A percentile compares a stretch with the other conserved stretches of the same genome.
Evolutionary conservation across 2,113 vertebrate genomes (phyloP).

Genomic region (Apaloderma vittatum): DNA sequence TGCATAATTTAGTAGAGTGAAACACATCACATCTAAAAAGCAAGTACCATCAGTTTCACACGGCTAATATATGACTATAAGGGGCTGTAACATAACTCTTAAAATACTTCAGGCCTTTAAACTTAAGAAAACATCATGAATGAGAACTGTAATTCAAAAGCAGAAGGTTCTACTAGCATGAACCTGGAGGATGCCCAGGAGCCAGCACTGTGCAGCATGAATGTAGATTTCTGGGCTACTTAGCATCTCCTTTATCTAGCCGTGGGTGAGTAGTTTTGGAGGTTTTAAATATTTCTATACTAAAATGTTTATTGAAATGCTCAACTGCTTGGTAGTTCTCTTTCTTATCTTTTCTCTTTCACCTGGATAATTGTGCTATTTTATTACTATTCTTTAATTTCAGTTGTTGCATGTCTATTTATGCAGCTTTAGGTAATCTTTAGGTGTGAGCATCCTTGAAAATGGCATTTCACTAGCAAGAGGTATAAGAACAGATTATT

Average conservation of each 20-base stretch:
- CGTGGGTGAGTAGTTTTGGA: neutral
- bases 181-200: neutral
- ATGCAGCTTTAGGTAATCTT: neutral
- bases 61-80: neutral
- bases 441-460: neutral
- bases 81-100: neutral
- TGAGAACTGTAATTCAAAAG: neutral
- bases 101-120: neutral
- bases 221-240: neutral
- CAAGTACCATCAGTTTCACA: neutral
- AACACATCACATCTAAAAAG: neutral
- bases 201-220: neutral
- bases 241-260: neutral
- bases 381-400: constrained; percentile 2
- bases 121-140: neutral
- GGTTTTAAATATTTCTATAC: neutral
- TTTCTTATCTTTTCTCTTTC: neutral
- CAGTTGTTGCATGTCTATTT: neutral
- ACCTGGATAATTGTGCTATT: neutral
- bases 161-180: neutral
- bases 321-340: neutral
- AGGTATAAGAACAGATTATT: neutral
- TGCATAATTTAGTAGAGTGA: neutral
- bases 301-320: neutral
- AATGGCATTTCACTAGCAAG: neutral